These are phyloP conservation scores for Ceratina calcarata DNA, from an alignment of 1,140 invertebrate species.

Conservation along the genomic window DNA sequence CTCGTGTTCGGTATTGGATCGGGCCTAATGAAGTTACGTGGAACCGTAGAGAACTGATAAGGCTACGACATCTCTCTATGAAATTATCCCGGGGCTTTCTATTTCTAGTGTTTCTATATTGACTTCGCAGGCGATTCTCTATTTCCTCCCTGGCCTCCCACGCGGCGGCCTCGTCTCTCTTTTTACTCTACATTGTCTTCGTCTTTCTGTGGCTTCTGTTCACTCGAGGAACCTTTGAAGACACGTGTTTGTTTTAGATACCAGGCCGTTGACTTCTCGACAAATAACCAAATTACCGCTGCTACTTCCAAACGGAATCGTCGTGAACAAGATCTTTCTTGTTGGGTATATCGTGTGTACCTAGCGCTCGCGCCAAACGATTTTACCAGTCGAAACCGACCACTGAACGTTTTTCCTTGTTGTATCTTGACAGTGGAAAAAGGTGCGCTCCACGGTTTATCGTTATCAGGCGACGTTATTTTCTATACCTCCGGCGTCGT, in stretches of 20 bases:
- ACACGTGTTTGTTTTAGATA: slow-evolving; percentile 79
- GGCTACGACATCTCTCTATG: no score
- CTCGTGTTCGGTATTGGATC: neutral
- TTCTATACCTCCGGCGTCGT: neutral
- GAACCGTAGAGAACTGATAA: neutral
- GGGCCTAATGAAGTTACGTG: neutral
- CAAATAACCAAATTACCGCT: slow-evolving; percentile 64
- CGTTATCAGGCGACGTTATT: slow-evolving; percentile 1
- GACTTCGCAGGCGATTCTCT: slow-evolving; percentile 30
- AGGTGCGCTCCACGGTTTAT: neutral
- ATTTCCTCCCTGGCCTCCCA: slow-evolving; percentile 49
- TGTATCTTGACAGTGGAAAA: neutral
- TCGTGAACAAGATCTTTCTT: slow-evolving; percentile 32
- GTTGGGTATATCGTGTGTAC: neutral
- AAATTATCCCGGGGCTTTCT: slow-evolving; percentile 6
- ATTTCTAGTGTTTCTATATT: slow-evolving; percentile 47
- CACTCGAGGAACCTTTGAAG: slow-evolving; percentile 56
- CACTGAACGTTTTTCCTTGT: slow-evolving; percentile 8
- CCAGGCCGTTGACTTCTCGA: slow-evolving; percentile 75
- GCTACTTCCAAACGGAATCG: slow-evolving; percentile 57
- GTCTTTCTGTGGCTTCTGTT: slow-evolving; percentile 49
- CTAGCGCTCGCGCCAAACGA: neutral
- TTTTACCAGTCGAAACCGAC: neutral
- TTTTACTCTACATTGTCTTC: slow-evolving; percentile 43
- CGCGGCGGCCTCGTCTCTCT: slow-evolving; percentile 28